phyloP scores from a whole-genome alignment of 1,140 invertebrate genomes.

The Ceratina japonica region DNA sequence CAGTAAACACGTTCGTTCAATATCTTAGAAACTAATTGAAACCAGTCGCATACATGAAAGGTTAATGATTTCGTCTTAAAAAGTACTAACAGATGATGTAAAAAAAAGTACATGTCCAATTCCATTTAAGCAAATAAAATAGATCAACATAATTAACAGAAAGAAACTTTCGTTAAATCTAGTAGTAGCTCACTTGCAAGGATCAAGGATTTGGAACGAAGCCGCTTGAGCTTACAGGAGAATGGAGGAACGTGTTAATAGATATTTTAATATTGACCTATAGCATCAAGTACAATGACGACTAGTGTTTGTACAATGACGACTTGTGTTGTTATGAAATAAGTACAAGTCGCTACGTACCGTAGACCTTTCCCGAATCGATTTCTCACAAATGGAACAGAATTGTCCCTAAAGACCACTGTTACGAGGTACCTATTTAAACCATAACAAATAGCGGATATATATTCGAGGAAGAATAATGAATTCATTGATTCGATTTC shows the following conservation, averaged over 20 bases:
- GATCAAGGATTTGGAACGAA: background rate
- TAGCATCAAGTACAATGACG: background rate
- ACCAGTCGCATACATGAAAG: no score
- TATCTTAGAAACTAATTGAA: no score
- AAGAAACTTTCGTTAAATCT: constrained; percentile 1
- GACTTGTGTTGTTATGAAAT: background rate
- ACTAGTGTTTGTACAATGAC: background rate
- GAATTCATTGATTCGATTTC: no score
- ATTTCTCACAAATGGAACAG: constrained; percentile 19
- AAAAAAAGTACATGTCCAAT: no score
- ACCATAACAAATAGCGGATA: background rate
- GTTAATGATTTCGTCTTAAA: no score
- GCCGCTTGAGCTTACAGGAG: background rate
- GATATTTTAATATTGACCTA: constrained; percentile 32
- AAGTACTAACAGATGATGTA: no score
- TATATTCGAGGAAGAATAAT: background rate
- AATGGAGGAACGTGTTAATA: constrained; percentile 1
- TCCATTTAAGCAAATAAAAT: no score
- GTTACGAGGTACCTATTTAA: background rate
- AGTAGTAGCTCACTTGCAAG: background rate
- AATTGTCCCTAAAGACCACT: background rate
- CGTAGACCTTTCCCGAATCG: constrained; percentile 17
- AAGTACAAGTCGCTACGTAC: background rate
- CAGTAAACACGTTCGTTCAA: no score
- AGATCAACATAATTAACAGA: constrained; percentile 8